Conservation (phyloP, 2,888 invertebrate genomes). For the Amitus sp. region DNA sequence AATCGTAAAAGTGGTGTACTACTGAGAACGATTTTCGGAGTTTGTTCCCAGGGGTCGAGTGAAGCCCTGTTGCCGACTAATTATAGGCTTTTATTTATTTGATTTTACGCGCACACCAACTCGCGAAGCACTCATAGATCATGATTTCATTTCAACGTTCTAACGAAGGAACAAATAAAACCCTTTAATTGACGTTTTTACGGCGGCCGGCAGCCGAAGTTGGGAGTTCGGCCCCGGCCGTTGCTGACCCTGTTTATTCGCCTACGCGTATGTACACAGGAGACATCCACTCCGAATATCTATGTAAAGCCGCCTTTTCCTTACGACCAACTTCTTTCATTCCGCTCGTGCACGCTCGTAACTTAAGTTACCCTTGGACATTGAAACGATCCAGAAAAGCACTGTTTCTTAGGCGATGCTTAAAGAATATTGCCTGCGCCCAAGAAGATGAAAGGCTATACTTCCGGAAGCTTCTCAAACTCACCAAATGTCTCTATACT, state of each 20-base stretch:
- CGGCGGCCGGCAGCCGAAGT: constrained; percentile 64
- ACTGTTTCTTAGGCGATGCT: no score
- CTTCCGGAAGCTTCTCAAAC: no score
- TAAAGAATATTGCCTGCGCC: no score
- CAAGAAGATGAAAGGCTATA: no score
- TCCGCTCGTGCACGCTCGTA: not conserved
- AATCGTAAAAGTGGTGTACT: constrained; percentile 37
- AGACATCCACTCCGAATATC: not conserved
- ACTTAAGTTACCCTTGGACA: not conserved
- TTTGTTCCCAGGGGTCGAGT: constrained; percentile 25
- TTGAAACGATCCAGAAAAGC: not conserved
- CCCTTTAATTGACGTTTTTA: constrained; percentile 67
- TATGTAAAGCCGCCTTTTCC: not conserved
- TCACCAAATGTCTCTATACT: no score
- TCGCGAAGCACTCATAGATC: constrained; percentile 57
- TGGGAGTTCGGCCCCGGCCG: constrained; percentile 52
- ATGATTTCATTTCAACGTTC: constrained; percentile 67
- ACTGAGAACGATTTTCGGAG: constrained; percentile 36
- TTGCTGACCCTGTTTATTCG: constrained; percentile 51
- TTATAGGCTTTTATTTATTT: constrained; percentile 65
- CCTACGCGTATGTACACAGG: constrained; percentile 32
- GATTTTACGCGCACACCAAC: constrained; percentile 55
- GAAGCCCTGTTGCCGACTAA: constrained; percentile 53
- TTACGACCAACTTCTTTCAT: not conserved
- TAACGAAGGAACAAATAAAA: constrained; percentile 67